Conservation (phyloP, 2,888 invertebrate genomes). For the Drosophila cracens region DNA sequence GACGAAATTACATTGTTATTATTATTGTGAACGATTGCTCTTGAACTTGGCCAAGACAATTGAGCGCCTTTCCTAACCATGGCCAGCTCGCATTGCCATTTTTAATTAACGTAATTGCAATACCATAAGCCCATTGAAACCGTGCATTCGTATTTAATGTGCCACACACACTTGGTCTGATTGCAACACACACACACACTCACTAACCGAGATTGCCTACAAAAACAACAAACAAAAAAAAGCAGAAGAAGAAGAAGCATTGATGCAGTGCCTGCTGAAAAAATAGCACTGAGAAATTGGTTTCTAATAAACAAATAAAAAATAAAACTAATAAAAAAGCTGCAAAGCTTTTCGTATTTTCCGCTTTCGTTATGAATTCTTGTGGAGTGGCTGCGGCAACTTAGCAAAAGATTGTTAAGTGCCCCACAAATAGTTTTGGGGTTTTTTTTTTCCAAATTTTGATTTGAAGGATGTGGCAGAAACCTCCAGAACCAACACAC, state of each 20-base stretch:
- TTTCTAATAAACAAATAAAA: background rate
- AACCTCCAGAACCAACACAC: background rate
- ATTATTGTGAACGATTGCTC: background rate
- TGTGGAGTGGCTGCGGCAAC: background rate
- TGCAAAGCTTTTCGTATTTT: background rate
- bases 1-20: no score
- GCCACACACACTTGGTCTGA: background rate
- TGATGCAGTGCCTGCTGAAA: background rate
- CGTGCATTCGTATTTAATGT: background rate
- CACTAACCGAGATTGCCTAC: background rate
- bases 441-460: background rate
- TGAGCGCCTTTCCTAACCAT: background rate
- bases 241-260: background rate
- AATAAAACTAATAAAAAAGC: background rate
- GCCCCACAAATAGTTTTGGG: background rate
- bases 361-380: background rate
- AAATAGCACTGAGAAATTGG: background rate
- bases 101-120: background rate
- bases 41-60: background rate
- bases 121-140: background rate
- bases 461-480: background rate
- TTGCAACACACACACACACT: background rate
- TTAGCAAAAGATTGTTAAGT: background rate
- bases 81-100: background rate
- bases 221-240: background rate